Base-by-base conservation (phyloP, 2,888 invertebrate genomes). In the Gryllus longicercus region DNA sequence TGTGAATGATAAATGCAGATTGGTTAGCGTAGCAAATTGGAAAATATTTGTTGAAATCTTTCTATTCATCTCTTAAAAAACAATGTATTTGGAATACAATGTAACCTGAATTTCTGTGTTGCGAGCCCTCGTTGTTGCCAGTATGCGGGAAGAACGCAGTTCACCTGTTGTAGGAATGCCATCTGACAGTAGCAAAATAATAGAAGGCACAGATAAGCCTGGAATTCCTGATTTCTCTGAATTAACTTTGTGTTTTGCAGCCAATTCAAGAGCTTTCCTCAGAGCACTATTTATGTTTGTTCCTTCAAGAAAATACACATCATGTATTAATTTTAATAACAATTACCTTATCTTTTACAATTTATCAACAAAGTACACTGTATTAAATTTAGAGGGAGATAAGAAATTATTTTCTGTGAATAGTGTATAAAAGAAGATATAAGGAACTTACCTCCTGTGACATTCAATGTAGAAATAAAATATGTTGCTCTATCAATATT, bases 231-330 rank as follows among this genome's bases (percentile, higher is more conserved):
- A 12, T 16, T 77, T 80, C 12, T 38, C 76, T 50, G 50, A 25
- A 18, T 77, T 79, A 11, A 80, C 78, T 38, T 81, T 83, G 83
- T 79, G 83, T 77, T 79, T 83, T 77, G 77, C 81, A 21, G 90
- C 90, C 0, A 91, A 87, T 80, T 89, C 87, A 12, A 92, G 86
- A 0, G 90, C 90, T 50, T 88, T 87, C 79, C 89, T 86, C 10
- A 94, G 85, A 0, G 93, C 93, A 80, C 90, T 90, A 83, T 90
- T 89, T 83, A 94, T 93, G 84, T 94, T 92, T 8, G 94, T 94
- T 75, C 92, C 91, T 90, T 78, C 8, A 79, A 51, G 23, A 21
- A 63, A 79, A 63, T 63, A 18, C 18, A 38, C 25, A 38, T 38
- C 25, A 38, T 10, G 74, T 11, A 74, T 74, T 74, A 74, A n/a